A percentile compares a stretch with the other conserved stretches of the same genome.
phyloP scores from a whole-genome alignment of 2,797 vertebrate genomes.

The Dryobates pubescens region DNA sequence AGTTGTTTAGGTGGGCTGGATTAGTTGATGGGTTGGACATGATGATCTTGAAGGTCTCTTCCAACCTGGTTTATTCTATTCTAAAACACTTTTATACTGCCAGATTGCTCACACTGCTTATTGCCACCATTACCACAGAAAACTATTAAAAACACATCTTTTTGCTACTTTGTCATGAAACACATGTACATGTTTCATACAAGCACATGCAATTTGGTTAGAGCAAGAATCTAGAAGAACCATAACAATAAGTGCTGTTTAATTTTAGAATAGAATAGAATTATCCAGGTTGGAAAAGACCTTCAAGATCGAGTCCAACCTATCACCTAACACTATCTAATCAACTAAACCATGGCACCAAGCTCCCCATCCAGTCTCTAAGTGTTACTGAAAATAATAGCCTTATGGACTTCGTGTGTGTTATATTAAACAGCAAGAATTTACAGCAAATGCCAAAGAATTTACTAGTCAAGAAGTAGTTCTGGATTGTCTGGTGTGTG shows the following conservation, averaged over 20 bases:
- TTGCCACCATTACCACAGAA: not conserved
- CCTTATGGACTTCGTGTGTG: not conserved
- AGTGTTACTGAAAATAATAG: not conserved
- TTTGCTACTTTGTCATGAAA: not conserved
- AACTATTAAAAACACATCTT: not conserved
- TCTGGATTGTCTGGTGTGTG: slow-evolving; percentile 51
- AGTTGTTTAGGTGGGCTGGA: too few species aligned
- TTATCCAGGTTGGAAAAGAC: too few species aligned
- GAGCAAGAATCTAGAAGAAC: not conserved
- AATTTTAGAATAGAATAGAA: not conserved
- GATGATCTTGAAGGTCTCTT: too few species aligned
- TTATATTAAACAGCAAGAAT: slow-evolving; percentile 6
- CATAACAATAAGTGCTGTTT: not conserved
- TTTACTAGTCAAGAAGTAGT: slow-evolving; percentile 53
- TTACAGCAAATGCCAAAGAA: slow-evolving; percentile 21
- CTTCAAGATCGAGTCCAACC: too few species aligned
- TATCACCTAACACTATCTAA: too few species aligned
- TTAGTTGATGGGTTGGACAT: too few species aligned
- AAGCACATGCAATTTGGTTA: not conserved
- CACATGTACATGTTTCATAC: not conserved
- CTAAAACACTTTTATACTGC: too few species aligned
- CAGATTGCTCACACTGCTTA: too few species aligned
- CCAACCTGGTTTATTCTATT: too few species aligned
- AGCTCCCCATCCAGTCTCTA: too few species aligned
- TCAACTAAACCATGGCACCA: too few species aligned